These are phyloP conservation scores for Armadillidium nasatum DNA, from an alignment of 1,140 invertebrate species.

Conservation along the genomic window DNA sequence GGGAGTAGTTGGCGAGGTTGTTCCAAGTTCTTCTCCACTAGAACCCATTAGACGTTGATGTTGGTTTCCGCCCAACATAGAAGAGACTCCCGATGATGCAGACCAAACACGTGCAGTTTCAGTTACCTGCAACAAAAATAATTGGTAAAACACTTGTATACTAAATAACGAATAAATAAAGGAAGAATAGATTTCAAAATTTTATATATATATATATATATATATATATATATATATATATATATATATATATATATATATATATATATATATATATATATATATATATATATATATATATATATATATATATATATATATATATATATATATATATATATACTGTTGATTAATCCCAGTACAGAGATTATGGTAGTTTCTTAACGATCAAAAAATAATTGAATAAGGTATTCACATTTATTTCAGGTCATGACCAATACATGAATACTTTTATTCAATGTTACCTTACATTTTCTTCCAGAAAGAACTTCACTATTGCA, in stretches of 20 bases:
- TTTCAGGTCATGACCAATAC: no score
- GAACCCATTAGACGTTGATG: not conserved
- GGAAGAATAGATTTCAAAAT: not conserved
- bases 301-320: not conserved
- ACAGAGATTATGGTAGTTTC: no score
- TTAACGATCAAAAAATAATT: no score
- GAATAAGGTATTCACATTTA: no score
- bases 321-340: not conserved
- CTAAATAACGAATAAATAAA: not conserved
- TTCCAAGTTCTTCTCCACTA: not conserved
- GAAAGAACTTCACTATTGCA: no score
- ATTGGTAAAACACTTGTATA: not conserved
- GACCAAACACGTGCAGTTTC: not conserved
- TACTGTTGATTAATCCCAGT: no score
- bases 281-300: not conserved
- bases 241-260: constrained; percentile 13
- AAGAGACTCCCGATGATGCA: not conserved
- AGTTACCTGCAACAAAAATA: not conserved
- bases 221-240: constrained; percentile 15
- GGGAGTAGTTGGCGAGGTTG: not conserved
- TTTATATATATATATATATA: not conserved
- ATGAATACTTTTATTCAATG: no score
- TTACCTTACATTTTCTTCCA: no score
- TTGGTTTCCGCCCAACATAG: not conserved
- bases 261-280: not conserved